Conservation (phyloP, 2,888 invertebrate genomes). For the Camponotus fellah region DNA sequence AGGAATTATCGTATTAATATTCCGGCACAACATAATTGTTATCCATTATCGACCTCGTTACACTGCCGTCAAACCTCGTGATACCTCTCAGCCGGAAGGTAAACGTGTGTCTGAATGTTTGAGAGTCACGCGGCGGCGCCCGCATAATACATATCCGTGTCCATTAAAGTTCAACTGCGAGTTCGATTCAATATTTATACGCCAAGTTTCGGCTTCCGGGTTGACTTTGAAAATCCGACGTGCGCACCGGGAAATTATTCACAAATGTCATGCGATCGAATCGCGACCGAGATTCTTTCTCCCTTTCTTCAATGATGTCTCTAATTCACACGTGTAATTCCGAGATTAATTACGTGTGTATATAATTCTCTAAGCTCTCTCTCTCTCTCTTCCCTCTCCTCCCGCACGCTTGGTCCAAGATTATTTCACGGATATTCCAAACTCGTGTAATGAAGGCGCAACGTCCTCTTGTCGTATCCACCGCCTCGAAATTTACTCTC, state of each 20-base stretch:
- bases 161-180: slow-evolving; percentile 57
- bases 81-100: not conserved
- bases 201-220: slow-evolving; percentile 14
- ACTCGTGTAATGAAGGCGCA: slow-evolving; percentile 55
- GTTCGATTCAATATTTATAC: slow-evolving; percentile 59
- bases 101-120: slow-evolving; percentile 43
- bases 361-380: slow-evolving; percentile 56
- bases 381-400: not conserved
- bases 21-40: slow-evolving; percentile 30
- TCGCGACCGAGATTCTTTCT: slow-evolving; percentile 42
- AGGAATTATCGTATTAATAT: slow-evolving; percentile 45
- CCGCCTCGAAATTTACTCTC: slow-evolving; percentile 36
- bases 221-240: slow-evolving; percentile 59
- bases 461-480: not conserved
- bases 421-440: slow-evolving; percentile 61
- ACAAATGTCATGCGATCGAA: slow-evolving; percentile 62
- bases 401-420: slow-evolving; percentile 3
- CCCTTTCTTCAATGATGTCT: not conserved
- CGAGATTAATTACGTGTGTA: slow-evolving; percentile 68
- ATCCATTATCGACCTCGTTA: slow-evolving; percentile 42
- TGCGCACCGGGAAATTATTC: slow-evolving; percentile 56
- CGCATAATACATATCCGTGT: slow-evolving; percentile 43
- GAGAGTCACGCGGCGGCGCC: slow-evolving; percentile 29
- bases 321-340: slow-evolving; percentile 70
- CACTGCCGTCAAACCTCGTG: slow-evolving; percentile 13